These are phyloP conservation scores for Oxytorus armatus DNA, from an alignment of 2,888 invertebrate genomes.

Conservation along the genomic window DNA sequence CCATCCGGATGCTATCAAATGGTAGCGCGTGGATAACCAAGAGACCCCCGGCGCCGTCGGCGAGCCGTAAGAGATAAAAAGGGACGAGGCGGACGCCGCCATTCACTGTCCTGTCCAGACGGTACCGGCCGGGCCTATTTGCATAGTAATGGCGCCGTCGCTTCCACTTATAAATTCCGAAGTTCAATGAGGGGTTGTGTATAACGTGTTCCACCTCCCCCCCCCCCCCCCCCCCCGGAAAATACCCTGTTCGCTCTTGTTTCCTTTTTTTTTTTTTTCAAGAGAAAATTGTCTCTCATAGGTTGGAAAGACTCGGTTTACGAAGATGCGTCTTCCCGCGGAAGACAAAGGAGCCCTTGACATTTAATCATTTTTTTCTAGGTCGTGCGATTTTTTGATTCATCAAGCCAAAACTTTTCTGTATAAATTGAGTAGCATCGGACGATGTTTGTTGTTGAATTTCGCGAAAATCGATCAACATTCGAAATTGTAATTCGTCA, in stretches of 20 bases:
- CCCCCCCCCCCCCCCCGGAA: conserved; percentile 49
- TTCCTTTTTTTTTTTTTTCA: background rate
- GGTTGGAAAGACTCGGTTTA: background rate
- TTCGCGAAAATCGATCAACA: too few relatives aligned
- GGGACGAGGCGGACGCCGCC: conserved; percentile 64
- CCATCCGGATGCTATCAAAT: conserved; percentile 56
- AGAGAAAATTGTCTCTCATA: conserved; percentile 9
- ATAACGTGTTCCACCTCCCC: too few relatives aligned
- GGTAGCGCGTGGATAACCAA: conserved; percentile 57
- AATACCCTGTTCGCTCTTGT: conserved; percentile 29
- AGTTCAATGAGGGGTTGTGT: conserved; percentile 66
- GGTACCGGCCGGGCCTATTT: conserved; percentile 79
- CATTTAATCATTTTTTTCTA: conserved; percentile 10
- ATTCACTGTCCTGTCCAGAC: conserved; percentile 61
- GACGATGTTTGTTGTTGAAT: too few relatives aligned
- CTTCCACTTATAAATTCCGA: conserved; percentile 76
- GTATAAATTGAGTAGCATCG: too few relatives aligned
- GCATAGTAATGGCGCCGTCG: conserved; percentile 82
- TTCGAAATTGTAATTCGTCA: too few relatives aligned
- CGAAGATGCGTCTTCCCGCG: background rate
- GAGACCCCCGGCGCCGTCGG: conserved; percentile 48
- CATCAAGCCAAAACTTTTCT: too few relatives aligned
- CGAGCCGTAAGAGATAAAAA: conserved; percentile 74
- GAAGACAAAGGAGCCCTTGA: background rate
- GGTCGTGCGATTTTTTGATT: too few relatives aligned